Evolutionary conservation across 2,113 vertebrate species (phyloP).

Genomic region (Rattus rattus): DNA sequence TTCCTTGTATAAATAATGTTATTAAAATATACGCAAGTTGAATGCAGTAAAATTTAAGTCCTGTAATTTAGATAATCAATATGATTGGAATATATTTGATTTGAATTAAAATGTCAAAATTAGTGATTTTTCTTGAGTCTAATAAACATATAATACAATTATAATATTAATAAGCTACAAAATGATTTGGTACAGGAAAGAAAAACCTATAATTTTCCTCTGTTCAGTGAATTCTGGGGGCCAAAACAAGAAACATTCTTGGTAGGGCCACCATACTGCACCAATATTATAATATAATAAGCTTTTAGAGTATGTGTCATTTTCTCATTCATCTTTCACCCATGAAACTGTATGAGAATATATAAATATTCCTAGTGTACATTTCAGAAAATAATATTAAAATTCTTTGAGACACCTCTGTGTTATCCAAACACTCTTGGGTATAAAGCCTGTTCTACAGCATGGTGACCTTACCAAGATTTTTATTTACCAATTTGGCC

Average conservation of each 20-base stretch:
- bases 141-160: not conserved
- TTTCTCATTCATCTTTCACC: not conserved
- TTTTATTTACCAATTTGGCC: not conserved
- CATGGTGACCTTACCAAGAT: not conserved
- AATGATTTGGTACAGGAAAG: not conserved
- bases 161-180: not conserved
- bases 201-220: not conserved
- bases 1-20: not conserved
- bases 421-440: not conserved
- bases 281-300: no score
- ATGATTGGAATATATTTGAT: not conserved
- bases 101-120: not conserved
- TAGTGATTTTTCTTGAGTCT: slow-evolving; percentile 21
- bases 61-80: slow-evolving; percentile 1
- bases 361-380: not conserved
- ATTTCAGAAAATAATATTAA: not conserved
- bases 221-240: not conserved
- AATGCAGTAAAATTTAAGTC: not conserved
- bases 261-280: not conserved
- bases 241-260: not conserved
- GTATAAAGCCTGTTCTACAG: not conserved
- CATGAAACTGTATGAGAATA: not conserved
- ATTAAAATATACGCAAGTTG: slow-evolving; percentile 1
- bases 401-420: not conserved
- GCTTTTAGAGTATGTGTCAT: not conserved